These are phyloP conservation scores for Pangasius mekongensis DNA, from an alignment of 2,797 vertebrate species.

Conservation along the genomic window DNA sequence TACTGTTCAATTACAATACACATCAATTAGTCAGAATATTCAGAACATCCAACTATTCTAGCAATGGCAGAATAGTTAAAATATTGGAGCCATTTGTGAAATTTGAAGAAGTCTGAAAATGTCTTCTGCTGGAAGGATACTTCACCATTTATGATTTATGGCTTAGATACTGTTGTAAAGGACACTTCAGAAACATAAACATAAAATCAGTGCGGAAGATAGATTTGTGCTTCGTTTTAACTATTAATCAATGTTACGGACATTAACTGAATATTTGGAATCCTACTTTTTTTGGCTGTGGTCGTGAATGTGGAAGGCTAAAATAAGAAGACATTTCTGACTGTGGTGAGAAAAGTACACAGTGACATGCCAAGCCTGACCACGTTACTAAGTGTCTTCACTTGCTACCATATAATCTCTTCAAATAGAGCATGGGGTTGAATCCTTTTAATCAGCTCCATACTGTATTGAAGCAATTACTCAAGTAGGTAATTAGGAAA, in stretches of 20 bases:
- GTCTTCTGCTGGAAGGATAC: background rate
- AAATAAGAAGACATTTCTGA: constrained; percentile 21
- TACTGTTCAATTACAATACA: background rate
- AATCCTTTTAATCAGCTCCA: background rate
- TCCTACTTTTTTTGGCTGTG: background rate
- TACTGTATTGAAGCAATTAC: background rate
- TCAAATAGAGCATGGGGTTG: background rate
- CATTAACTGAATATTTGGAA: background rate
- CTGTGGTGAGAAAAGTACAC: constrained; percentile 45
- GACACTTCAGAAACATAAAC: background rate
- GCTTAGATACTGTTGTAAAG: background rate
- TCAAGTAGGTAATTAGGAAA: background rate
- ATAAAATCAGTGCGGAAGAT: background rate
- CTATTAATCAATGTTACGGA: background rate
- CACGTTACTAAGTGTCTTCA: background rate
- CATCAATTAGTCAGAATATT: background rate
- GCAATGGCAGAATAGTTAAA: background rate
- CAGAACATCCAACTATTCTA: too few relatives aligned
- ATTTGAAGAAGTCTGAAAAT: background rate
- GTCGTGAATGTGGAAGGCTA: background rate
- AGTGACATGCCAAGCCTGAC: constrained; percentile 4
- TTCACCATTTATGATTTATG: background rate
- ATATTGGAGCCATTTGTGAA: background rate
- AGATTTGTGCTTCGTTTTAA: background rate
- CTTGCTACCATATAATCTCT: constrained; percentile 2